Evolutionary conservation across 2,113 vertebrate species (phyloP), one percentile per base, ranked within the genome.

Genomic region (Burhinus bistriatus): DNA sequence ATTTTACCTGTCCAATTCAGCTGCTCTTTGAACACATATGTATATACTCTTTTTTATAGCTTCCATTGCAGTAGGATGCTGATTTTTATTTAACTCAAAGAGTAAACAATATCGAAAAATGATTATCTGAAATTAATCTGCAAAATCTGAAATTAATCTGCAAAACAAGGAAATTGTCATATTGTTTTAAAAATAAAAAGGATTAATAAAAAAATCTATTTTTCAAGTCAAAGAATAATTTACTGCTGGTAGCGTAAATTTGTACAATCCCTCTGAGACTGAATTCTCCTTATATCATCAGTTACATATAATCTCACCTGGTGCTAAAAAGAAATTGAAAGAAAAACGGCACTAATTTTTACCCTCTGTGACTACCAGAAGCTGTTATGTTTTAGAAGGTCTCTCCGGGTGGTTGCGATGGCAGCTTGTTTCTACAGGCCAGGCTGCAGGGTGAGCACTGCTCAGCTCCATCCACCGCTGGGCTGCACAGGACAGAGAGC

Each of bases 1-100:
- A 73, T 45, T 68, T 88, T 86, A 40, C 30, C 18, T 61, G 9
- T 72, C 58, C 58, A 59, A 54, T 52, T 69, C 21, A 72, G 20
- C 44, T 83, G 44, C 16, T 86, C 26, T 95, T 80, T 80, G 65
- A 90, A 71, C 2, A 27, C 3, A 19, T 13, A 47, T 0, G 0
- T 34, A 61, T 32, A 40, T 18, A 71, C 11, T 80, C 9, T 11
- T 72, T 96, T 93, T 49, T 38, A 91, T 4, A 62, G 32, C 11
- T 71, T 57, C 22, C 32, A 54, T 38, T 89, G 20, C 32, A 87
- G 13, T n/a, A 76, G 52, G 59, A 51, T 26, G 25, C 10, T 66
- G 32, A 47, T 86, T 85, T 90, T 80, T 77, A 89, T 66, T 91
- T 85, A 77, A 87, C 12, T 36, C 19, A 72, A 44, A 90, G 12